These are phyloP conservation scores for Staurois parvus DNA, from an alignment of 2,797 vertebrate species.

Conservation along the genomic window DNA sequence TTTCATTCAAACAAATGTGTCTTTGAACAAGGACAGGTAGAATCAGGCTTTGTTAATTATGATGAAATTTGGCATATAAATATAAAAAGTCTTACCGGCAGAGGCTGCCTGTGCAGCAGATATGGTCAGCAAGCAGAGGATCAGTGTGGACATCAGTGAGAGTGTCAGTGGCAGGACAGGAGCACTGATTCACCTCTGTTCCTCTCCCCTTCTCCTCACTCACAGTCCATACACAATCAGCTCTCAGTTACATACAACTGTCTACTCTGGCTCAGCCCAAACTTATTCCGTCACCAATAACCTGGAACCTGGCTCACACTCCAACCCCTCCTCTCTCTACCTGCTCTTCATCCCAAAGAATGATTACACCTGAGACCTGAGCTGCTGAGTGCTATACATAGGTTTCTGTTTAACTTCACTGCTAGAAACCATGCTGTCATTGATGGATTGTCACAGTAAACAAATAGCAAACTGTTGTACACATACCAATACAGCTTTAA, in stretches of 20 bases:
- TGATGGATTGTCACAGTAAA: neutral
- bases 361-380: slow-evolving; percentile 36
- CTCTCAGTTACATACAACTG: slow-evolving; percentile 32
- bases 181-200: slow-evolving; percentile 10
- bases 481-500: neutral
- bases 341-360: slow-evolving; percentile 18
- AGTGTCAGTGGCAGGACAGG: neutral
- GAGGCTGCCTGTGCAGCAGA: slow-evolving; percentile 37
- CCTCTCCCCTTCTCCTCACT: neutral
- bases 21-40: too few species aligned
- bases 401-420: slow-evolving; percentile 3
- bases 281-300: slow-evolving; percentile 44
- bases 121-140: neutral
- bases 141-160: slow-evolving; percentile 21
- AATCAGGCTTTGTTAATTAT: too few species aligned
- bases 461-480: neutral
- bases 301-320: slow-evolving; percentile 40
- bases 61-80: too few species aligned
- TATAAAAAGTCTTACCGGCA: slow-evolving; percentile 31
- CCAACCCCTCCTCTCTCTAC: slow-evolving; percentile 19
- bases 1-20: too few species aligned
- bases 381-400: too few species aligned
- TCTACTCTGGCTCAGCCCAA: slow-evolving; percentile 43
- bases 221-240: slow-evolving; percentile 20
- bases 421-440: neutral